Conservation (phyloP, 2,113 vertebrate genomes). For the Syngnathus floridae region DNA sequence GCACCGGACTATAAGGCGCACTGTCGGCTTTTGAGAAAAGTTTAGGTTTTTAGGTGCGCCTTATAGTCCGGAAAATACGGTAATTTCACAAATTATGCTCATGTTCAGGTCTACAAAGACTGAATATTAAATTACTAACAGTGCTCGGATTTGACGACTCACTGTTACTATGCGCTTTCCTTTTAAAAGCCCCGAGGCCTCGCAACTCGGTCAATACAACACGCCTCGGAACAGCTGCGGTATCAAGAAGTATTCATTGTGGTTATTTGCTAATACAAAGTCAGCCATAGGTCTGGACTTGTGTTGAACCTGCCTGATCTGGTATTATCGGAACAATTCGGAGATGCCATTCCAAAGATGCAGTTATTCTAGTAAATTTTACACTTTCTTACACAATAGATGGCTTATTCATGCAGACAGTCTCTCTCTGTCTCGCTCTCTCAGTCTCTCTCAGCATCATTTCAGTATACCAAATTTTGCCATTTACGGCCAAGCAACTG, state of each 20-base stretch:
- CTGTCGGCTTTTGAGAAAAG: too few relatives aligned
- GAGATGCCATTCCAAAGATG: slow-evolving; percentile 12
- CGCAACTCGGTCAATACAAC: not conserved
- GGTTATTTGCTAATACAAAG: not conserved
- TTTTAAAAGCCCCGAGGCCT: not conserved
- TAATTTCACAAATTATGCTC: too few relatives aligned
- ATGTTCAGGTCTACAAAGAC: too few relatives aligned
- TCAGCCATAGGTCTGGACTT: not conserved
- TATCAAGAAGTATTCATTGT: not conserved
- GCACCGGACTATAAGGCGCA: too few relatives aligned
- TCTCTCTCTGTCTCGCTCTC: slow-evolving; percentile 13
- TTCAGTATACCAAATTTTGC: too few relatives aligned
- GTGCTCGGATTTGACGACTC: not conserved
- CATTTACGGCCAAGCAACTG: not conserved
- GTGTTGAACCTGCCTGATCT: slow-evolving; percentile 3
- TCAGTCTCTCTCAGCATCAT: too few relatives aligned
- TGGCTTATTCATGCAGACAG: slow-evolving; percentile 38
- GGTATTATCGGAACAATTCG: slow-evolving; percentile 2
- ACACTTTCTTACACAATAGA: slow-evolving; percentile 42
- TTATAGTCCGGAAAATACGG: too few relatives aligned
- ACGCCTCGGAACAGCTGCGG: not conserved
- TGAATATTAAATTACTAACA: not conserved
- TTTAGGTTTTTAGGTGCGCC: too few relatives aligned
- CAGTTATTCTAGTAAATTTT: slow-evolving; percentile 25
- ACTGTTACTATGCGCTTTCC: not conserved